A percentile compares a stretch with the other conserved stretches of the same genome.
Conservation (phyloP, 1,140 invertebrate genomes). For the Lucilia cuprina region DNA sequence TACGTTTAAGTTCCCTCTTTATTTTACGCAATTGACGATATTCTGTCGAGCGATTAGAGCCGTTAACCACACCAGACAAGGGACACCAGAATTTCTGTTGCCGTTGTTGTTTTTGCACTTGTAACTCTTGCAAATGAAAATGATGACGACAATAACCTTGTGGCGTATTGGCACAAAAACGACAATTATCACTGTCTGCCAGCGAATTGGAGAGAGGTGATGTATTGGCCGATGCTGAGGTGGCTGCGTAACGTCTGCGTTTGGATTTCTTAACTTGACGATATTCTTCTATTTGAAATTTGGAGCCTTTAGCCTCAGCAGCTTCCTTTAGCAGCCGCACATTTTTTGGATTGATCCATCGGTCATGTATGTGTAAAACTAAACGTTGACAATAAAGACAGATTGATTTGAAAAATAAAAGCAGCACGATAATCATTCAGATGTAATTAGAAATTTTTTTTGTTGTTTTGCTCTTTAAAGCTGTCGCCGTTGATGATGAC, state of each 20-base stretch:
- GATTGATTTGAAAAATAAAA: constrained; percentile 61
- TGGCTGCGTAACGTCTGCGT: not conserved
- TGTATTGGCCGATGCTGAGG: not conserved
- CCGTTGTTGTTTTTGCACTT: constrained; percentile 41
- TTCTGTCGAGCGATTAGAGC: constrained; percentile 41
- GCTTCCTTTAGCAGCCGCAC: constrained; percentile 56
- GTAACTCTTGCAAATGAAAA: constrained; percentile 55
- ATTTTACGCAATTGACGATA: constrained; percentile 50
- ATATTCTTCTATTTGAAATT: constrained; percentile 14
- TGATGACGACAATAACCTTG: constrained; percentile 60
- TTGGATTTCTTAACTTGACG: not conserved
- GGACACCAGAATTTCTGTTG: constrained; percentile 39
- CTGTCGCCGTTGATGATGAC: not conserved
- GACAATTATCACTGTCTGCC: constrained; percentile 46
- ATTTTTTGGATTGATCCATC: constrained; percentile 58
- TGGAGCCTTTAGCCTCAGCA: constrained; percentile 47
- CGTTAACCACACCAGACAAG: constrained; percentile 28
- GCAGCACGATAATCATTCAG: constrained; percentile 60
- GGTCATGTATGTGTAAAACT: constrained; percentile 58
- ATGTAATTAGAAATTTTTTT: not conserved
- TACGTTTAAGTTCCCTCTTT: constrained; percentile 51
- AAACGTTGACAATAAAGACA: constrained; percentile 61
- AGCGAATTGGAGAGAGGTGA: constrained; percentile 4
- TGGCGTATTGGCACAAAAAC: constrained; percentile 60
- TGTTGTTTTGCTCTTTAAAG: not conserved